Evolutionary conservation across 2,888 invertebrate genomes (phyloP).

Genomic region (Philaethria dido): DNA sequence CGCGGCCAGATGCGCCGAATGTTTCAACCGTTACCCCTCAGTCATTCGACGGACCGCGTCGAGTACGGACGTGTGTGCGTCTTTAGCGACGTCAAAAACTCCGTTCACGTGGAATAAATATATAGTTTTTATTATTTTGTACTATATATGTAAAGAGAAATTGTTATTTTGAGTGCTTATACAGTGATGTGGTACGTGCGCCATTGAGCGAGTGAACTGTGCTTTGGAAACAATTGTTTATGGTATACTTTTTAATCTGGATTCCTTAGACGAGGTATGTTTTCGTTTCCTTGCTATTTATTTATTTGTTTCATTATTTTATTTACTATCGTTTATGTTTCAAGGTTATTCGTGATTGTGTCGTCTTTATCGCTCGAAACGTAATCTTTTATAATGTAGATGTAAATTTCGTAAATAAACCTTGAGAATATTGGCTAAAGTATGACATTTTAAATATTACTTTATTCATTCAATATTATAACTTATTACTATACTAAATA

Average conservation of each 20-base stretch:
- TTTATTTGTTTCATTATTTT: neutral
- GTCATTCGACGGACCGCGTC: constrained; percentile 65
- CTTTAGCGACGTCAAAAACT: constrained; percentile 62
- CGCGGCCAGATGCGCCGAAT: constrained; percentile 63
- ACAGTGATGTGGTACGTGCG: constrained; percentile 75
- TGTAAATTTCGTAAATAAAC: constrained; percentile 1
- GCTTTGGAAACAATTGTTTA: constrained; percentile 68
- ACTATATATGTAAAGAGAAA: constrained; percentile 6
- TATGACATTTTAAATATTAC: too few relatives aligned
- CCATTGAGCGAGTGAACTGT: constrained; percentile 80
- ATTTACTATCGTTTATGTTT: neutral
- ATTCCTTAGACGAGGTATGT: constrained; percentile 48
- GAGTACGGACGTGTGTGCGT: constrained; percentile 53
- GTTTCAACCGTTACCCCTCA: constrained; percentile 66
- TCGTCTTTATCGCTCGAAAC: constrained; percentile 8
- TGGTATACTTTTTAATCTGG: constrained; percentile 51
- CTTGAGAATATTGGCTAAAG: neutral
- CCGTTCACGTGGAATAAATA: constrained; percentile 55
- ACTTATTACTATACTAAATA: neutral
- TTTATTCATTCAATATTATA: neutral
- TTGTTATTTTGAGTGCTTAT: neutral
- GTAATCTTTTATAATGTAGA: neutral
- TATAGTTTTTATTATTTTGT: constrained; percentile 4
- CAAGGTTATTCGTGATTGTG: constrained; percentile 18
- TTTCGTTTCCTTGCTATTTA: constrained; percentile 1